Evolutionary conservation across 2,888 invertebrate genomes (phyloP).

Genomic region (Pharmacophagus antenor): DNA sequence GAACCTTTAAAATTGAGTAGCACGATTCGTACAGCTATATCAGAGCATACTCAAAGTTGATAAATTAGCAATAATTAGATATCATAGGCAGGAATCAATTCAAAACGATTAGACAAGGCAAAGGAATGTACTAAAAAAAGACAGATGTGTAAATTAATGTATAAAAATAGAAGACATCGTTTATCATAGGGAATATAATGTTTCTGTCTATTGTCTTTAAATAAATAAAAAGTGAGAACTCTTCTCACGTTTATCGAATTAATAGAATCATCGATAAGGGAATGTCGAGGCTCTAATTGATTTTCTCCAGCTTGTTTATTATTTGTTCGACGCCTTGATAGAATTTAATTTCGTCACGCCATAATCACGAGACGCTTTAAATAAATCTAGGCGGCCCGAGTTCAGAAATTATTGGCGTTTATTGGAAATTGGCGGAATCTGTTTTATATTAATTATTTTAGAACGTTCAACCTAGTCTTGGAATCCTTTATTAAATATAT

Average conservation of each 20-base stretch:
- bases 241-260: background rate
- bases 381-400: slow-evolving; percentile 36
- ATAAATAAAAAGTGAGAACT: background rate
- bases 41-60: too few relatives aligned
- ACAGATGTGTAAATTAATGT: too few relatives aligned
- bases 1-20: too few relatives aligned
- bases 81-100: too few relatives aligned
- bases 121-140: too few relatives aligned
- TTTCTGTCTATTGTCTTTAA: too few relatives aligned
- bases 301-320: slow-evolving; percentile 16
- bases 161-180: too few relatives aligned
- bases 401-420: slow-evolving; percentile 33
- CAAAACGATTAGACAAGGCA: too few relatives aligned
- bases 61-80: too few relatives aligned
- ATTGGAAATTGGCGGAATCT: slow-evolving; percentile 5
- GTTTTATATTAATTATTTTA: background rate
- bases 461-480: background rate
- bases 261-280: background rate
- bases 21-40: too few relatives aligned
- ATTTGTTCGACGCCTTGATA: slow-evolving; percentile 28
- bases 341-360: slow-evolving; percentile 46
- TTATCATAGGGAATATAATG: too few relatives aligned
- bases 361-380: slow-evolving; percentile 40
- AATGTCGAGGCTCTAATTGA: slow-evolving; percentile 15
- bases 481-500: too few relatives aligned